Conservation (phyloP, 2,888 invertebrate species). For the Limenitis camilla region DNA sequence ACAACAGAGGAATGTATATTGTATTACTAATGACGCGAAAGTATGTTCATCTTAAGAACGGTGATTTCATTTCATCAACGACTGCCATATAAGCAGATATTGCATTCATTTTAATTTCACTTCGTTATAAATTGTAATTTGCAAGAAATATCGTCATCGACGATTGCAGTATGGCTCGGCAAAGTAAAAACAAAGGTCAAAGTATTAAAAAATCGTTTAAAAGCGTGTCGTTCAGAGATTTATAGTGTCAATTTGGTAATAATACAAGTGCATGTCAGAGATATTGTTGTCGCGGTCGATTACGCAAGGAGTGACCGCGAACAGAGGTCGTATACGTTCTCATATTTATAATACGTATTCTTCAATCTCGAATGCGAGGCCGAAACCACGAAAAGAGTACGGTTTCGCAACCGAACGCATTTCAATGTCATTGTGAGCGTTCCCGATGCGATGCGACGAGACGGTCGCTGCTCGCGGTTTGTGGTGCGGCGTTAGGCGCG, state of each 20-base stretch:
- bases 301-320: conserved; percentile 69
- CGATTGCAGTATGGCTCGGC: no score
- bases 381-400: conserved; percentile 66
- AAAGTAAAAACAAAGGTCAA: not conserved
- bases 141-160: no score
- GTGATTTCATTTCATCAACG: no score
- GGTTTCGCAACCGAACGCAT: conserved; percentile 62
- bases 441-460: no score
- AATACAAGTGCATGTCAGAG: conserved; percentile 25
- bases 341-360: conserved; percentile 72
- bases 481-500: conserved; percentile 12
- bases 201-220: conserved; percentile 4
- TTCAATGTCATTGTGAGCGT: conserved; percentile 67
- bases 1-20: conserved; percentile 47
- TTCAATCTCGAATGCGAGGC: conserved; percentile 64
- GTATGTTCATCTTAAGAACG: not conserved
- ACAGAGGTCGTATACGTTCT: conserved; percentile 69
- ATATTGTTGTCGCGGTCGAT: conserved; percentile 62
- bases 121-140: no score
- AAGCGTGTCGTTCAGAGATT: conserved; percentile 14
- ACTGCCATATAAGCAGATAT: no score
- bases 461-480: conserved; percentile 38
- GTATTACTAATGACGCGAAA: conserved; percentile 40
- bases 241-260: conserved; percentile 22
- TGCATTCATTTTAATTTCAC: no score